A percentile compares a stretch with the other conserved stretches of the same genome.
phyloP scores from a whole-genome alignment of 1,140 invertebrate genomes.

The Rhyzopertha dominica region DNA sequence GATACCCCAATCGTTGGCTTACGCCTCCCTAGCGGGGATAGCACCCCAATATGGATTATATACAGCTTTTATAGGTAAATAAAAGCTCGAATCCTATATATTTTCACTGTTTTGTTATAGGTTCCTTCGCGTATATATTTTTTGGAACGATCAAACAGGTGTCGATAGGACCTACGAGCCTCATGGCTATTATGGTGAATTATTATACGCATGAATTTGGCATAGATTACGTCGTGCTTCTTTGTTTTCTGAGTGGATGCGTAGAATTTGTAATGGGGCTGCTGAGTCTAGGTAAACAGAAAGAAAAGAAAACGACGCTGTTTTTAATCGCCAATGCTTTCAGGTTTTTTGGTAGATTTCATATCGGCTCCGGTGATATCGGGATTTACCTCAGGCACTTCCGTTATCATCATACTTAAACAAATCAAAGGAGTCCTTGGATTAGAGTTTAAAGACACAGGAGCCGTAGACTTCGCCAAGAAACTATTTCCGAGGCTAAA shows the following conservation, averaged over 20 bases:
- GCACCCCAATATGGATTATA: constrained; percentile 83
- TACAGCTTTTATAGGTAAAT: constrained; percentile 86
- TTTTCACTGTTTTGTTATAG: too few relatives aligned
- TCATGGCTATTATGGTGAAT: constrained; percentile 75
- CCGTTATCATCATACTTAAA: constrained; percentile 83
- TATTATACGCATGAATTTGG: constrained; percentile 68
- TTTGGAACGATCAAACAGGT: constrained; percentile 89
- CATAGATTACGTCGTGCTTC: constrained; percentile 69
- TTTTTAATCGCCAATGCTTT: constrained; percentile 15
- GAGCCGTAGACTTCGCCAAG: constrained; percentile 52
- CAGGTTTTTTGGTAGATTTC: constrained; percentile 90
- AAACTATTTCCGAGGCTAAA: constrained; percentile 56
- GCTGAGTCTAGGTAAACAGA: constrained; percentile 62
- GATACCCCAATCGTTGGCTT: constrained; percentile 74
- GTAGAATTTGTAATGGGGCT: constrained; percentile 75
- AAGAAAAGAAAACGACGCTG: too few relatives aligned
- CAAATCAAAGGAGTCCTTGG: constrained; percentile 84
- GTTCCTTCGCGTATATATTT: constrained; percentile 80
- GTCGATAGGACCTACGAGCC: constrained; percentile 82
- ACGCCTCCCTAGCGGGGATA: constrained; percentile 68
- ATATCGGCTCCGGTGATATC: constrained; percentile 89
- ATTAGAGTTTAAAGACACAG: constrained; percentile 57
- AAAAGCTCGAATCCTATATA: too few relatives aligned
- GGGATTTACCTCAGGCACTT: constrained; percentile 89
- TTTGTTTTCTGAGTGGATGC: constrained; percentile 70